phyloP scores from a whole-genome alignment of 1,140 invertebrate genomes.

The Sesamia nonagrioides region DNA sequence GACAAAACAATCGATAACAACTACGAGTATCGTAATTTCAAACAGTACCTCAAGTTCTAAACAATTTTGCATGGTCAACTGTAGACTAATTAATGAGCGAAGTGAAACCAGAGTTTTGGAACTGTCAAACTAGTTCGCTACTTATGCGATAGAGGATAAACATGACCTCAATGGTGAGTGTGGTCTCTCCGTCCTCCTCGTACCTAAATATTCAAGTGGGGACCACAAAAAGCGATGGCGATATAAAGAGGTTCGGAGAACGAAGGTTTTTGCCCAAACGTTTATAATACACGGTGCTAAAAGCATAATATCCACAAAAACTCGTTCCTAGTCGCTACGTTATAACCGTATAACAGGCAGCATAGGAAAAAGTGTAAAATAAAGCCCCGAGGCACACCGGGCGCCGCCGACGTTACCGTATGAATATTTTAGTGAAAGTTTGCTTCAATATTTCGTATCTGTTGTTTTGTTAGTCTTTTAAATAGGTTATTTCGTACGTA shows the following conservation, averaged over 20 bases:
- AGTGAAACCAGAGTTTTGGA: not conserved
- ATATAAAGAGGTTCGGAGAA: constrained; percentile 58
- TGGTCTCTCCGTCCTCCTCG: constrained; percentile 4
- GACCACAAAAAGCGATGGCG: constrained; percentile 50
- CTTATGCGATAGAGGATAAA: not conserved
- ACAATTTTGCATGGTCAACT: too few species aligned
- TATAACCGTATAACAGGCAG: constrained; percentile 75
- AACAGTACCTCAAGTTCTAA: too few species aligned
- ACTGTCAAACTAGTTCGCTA: not conserved
- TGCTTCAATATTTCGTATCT: constrained; percentile 40
- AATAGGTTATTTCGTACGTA: constrained; percentile 35
- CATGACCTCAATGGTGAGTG: not conserved
- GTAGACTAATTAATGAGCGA: too few species aligned
- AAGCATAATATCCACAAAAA: constrained; percentile 85
- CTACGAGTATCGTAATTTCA: too few species aligned
- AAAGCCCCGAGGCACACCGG: constrained; percentile 60
- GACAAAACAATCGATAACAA: too few species aligned
- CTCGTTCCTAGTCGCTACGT: constrained; percentile 67
- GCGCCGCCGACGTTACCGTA: constrained; percentile 26
- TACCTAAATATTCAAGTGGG: constrained; percentile 33
- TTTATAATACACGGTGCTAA: constrained; percentile 81
- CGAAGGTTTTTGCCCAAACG: constrained; percentile 67
- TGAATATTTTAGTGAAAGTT: constrained; percentile 50
- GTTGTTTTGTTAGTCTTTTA: constrained; percentile 29
- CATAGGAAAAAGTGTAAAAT: constrained; percentile 75